Base-by-base conservation (phyloP, 2,888 invertebrate species). In the Volucella bombylans region DNA sequence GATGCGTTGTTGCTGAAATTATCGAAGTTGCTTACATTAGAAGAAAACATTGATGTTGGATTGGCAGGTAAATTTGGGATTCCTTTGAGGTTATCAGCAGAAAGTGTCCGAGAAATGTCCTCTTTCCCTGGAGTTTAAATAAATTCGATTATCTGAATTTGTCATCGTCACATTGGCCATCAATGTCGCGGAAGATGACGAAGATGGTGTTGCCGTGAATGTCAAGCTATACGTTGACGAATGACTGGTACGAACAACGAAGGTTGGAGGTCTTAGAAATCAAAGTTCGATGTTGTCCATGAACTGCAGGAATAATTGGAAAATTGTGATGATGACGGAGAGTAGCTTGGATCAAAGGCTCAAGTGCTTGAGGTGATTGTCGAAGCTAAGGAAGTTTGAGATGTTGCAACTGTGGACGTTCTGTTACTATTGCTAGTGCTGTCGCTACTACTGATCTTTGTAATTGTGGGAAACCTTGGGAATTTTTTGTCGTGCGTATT, bases 41-140 rank as follows among this genome's bases (percentile, higher is more conserved):
- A 93, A 1, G 93, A 93, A 39, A 93, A 89, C 88, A 93, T 93
- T 0, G 93, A 93, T 0, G 92, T 91, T 52, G 92, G 92, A 3
- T 93, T 93, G 49, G 88, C 85, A 90, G 92, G 82, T 91, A 88
- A 0, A 92, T 89, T 93, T 0, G 93, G 93, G 47, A 93, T 87
- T 0, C 93, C 93, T 77, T 93, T 93, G 0, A 93, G 89, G 15
- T 92, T 93, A 88, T 93, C 93, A 15, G 18, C 85, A 85, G 1
- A 80, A 80, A 73, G 67, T 87, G 43, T 86, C 87, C 61, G 86
- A 86, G 77, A 86, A 78, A 12, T 86, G 82, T 43, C 74, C 86
- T 23, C 74, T 87, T 62, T 88, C 88, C 14, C 86, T 87, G 59
- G 88, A 88, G 67, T 81, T 88, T 2, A 88, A 78, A 47, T 50